Percentiles rank a stretch among this genome's conserved stretches.
Conservation (phyloP, 2,113 vertebrate species). For the Panthera tigris region DNA sequence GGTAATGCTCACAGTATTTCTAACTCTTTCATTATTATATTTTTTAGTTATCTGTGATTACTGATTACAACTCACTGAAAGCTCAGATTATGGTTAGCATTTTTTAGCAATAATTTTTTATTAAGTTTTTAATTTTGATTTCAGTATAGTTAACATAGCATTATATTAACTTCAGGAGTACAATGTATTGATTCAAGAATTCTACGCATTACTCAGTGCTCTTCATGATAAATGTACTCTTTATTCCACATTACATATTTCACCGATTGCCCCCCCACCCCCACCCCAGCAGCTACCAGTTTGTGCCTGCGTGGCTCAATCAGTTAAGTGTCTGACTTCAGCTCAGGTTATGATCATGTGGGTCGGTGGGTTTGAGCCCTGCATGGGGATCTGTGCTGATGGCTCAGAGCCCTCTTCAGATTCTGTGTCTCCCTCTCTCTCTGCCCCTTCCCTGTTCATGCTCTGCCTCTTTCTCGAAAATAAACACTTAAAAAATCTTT, state of each 20-base stretch:
- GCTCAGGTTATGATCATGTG: too few relatives aligned
- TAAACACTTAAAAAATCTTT: too few relatives aligned
- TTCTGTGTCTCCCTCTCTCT: too few relatives aligned
- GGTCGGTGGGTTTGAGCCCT: too few relatives aligned
- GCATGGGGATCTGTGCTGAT: too few relatives aligned
- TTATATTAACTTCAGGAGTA: background rate
- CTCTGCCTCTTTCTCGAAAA: too few relatives aligned
- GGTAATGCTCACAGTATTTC: background rate
- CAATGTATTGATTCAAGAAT: background rate
- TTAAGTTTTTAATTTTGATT: background rate
- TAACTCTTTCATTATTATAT: background rate
- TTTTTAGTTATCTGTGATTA: background rate
- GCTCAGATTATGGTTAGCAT: background rate
- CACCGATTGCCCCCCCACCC: background rate
- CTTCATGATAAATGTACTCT: background rate
- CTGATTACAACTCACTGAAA: background rate
- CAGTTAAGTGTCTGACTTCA: too few relatives aligned
- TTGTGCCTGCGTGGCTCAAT: background rate
- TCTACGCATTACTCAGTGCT: background rate
- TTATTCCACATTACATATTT: background rate
- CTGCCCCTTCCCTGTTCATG: too few relatives aligned
- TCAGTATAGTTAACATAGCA: background rate
- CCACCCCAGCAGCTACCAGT: background rate
- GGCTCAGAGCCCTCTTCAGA: too few relatives aligned
- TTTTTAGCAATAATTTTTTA: background rate